phyloP scores from a whole-genome alignment of 2,888 invertebrate species.

The Prosapia bicincta region DNA sequence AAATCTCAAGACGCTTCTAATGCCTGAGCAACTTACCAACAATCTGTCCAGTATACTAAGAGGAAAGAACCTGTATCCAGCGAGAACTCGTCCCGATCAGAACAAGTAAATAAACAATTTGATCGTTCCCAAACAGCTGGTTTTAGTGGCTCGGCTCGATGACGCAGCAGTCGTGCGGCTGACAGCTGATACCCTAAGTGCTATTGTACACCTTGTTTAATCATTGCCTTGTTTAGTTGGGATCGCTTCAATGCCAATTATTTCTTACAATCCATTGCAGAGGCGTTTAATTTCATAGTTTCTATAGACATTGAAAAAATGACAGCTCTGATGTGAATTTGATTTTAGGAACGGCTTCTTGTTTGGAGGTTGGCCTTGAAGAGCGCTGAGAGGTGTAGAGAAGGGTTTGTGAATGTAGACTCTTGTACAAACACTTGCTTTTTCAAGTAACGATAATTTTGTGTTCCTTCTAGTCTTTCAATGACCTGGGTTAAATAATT shows the following conservation, averaged over 20 bases:
- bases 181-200: neutral
- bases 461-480: too few relatives aligned
- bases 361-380: too few relatives aligned
- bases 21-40: neutral
- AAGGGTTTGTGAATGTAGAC: too few relatives aligned
- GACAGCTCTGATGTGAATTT: neutral
- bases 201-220: slow-evolving; percentile 2
- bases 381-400: too few relatives aligned
- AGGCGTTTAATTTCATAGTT: neutral
- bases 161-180: neutral
- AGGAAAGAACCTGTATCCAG: neutral
- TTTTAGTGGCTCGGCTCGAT: neutral
- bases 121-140: neutral
- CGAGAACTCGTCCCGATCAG: neutral
- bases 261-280: neutral
- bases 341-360: too few relatives aligned
- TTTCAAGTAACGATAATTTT: too few relatives aligned
- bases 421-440: too few relatives aligned
- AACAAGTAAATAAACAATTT: neutral
- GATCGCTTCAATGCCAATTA: neutral
- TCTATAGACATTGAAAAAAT: neutral
- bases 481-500: too few relatives aligned
- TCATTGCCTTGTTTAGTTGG: neutral
- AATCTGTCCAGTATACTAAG: neutral
- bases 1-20: too few relatives aligned